Evolutionary conservation across 2,888 invertebrate species (phyloP), one percentile per base, ranked within the genome.

Genomic region (Acheta domesticus): DNA sequence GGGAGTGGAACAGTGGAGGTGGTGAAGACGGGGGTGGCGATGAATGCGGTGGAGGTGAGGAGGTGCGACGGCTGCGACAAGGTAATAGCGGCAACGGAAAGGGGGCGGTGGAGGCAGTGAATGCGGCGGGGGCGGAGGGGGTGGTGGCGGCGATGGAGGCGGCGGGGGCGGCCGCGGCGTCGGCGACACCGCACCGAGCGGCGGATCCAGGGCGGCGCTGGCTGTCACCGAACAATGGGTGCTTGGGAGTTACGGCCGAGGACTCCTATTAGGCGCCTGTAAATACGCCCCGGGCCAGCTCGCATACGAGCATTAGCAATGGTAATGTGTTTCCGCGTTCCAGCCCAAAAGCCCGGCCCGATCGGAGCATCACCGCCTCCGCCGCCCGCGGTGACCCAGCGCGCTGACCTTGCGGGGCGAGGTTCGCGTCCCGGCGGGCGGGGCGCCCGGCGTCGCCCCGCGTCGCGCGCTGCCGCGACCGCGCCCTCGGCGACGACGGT

Each of bases 191-290:
- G 62, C 62, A n/a, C n/a, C 62, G 62, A 19, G 16, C n/a, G 62
- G 14, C n/a, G 62, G 62, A 62, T 62, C 62, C 62, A 62, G 62
- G 62, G 62, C 62, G 62, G 62, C 62, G 62, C n/a, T 62, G 62
- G n/a, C 62, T 62, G 62, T 62, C 62, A 62, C 62, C 62, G 62
- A 62, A 62, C 62, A 62, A 62, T 62, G 62, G 62, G 62, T 62
- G 62, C 62, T 62, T 62, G 62, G 62, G 62, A 62, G 62, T 62
- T 62, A 62, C 62, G 14, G 62, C 62, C 62, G 62, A 62, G 62
- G 62, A 62, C n/a, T 62, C 62, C 62, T 62, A 62, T 62, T 62
- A 62, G 62, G 62, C 62, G 62, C 62, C 62, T 62, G 62, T 62
- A 62, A 62, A 62, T 62, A 62, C 62, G 62, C 62, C 62, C 8